Conservation (phyloP, 2,113 vertebrate species). For the Trinectes maculatus region DNA sequence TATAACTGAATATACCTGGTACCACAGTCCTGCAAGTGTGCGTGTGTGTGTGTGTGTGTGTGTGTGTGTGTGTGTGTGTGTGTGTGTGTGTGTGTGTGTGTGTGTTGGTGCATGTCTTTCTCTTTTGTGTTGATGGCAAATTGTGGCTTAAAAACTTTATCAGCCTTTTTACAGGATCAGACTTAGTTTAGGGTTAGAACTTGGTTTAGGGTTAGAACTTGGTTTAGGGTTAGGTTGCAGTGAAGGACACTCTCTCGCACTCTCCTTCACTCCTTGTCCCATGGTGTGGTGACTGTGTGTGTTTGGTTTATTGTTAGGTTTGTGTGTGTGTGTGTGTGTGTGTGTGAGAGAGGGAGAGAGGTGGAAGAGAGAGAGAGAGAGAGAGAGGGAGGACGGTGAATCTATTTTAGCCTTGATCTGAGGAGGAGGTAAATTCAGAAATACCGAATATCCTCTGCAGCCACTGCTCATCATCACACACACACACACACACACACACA, state of each 20-base stretch:
- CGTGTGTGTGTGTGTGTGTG: not conserved
- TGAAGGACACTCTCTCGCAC: not conserved
- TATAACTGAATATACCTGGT: slow-evolving; percentile 48
- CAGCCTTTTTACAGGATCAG: too few species aligned
- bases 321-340: too few species aligned
- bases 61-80: not conserved
- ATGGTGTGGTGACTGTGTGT: not conserved
- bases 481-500: not conserved
- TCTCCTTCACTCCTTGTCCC: not conserved
- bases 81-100: not conserved
- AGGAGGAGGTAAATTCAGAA: slow-evolving; percentile 3
- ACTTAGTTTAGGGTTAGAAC: too few species aligned
- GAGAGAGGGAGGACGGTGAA: not conserved
- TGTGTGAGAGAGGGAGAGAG: too few species aligned
- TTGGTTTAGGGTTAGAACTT: too few species aligned
- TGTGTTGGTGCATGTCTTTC: too few species aligned
- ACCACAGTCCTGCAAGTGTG: slow-evolving; percentile 8
- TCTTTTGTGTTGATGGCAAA: too few species aligned
- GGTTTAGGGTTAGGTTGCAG: too few species aligned
- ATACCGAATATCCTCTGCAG: slow-evolving; percentile 9
- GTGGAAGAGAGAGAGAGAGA: not conserved
- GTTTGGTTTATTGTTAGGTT: not conserved
- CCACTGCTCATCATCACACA: not conserved
- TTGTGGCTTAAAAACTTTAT: too few species aligned
- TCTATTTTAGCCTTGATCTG: not conserved